Percentiles rank a stretch among this genome's conserved stretches.
phyloP scores from a whole-genome alignment of 2,888 invertebrate genomes.

The Athalia rosae region DNA sequence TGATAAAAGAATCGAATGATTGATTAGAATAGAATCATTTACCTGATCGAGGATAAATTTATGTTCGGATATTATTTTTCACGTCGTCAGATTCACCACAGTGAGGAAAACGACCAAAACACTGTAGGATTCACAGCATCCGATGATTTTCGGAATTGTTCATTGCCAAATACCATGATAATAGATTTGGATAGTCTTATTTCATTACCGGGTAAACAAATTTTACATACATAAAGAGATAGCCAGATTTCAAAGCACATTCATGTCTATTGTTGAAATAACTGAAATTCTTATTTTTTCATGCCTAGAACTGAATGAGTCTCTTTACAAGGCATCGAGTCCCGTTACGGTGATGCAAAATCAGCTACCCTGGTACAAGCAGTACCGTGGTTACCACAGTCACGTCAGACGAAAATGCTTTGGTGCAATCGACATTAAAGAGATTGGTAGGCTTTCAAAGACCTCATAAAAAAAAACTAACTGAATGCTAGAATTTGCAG shows the following conservation, averaged over 20 bases:
- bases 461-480: slow-evolving; percentile 6
- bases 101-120: too few species aligned
- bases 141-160: too few species aligned
- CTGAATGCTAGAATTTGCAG: neutral
- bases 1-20: too few species aligned
- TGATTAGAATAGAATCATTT: neutral
- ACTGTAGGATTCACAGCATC: too few species aligned
- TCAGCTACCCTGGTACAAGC: slow-evolving; percentile 6
- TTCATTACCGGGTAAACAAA: neutral
- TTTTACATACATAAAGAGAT: slow-evolving; percentile 3
- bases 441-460: slow-evolving; percentile 11
- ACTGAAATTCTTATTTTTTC: neutral
- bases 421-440: neutral
- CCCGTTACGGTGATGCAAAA: slow-evolving; percentile 5
- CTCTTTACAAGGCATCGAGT: neutral
- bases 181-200: neutral
- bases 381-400: neutral
- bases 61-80: slow-evolving; percentile 5
- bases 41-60: neutral
- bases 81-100: slow-evolving; percentile 3
- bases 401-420: neutral
- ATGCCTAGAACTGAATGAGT: slow-evolving; percentile 8
- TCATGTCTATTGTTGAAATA: slow-evolving; percentile 2
- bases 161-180: neutral
- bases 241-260: slow-evolving; percentile 1